Evolutionary conservation across 2,797 vertebrate genomes (phyloP), one percentile per base, ranked within the genome.

Genomic region (Amblyraja radiata): DNA sequence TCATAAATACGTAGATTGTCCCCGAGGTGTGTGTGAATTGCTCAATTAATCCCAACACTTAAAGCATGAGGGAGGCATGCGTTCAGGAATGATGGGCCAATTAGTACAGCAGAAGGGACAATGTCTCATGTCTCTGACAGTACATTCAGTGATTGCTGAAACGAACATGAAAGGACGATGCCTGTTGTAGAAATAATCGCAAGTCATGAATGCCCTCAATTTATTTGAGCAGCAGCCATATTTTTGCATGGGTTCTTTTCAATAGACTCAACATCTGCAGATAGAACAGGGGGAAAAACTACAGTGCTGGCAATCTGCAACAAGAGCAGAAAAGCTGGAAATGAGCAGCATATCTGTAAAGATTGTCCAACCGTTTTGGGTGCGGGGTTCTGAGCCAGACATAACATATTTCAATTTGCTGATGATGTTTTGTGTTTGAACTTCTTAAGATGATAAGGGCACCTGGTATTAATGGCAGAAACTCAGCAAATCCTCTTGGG

Each of bases 1-100:
- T 71, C 71, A 76, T 92, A 92, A 92, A 92, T 92, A 74, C 25
- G 14, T 28, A 76, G 73, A 74, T 76, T 76, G 71, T 92, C 73
- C 16, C 71, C 54, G 39, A 92, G 71, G 36, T 39, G 10, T 46
- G 46, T 74, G 39, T 46, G 71, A 92, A 68, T 28, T 71, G 16
- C 71, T 92, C 46, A 76, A 46, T 46, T 74, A 92, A 92, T 76
- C 71, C 90, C 46, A 28, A 74, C 28, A 18, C 73, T 54, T 54
- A 58, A 54, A 74, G 76, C 58, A 9, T 21, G 39, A 74, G 21
- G 73, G 71, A 92, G 39, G 28, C 6, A 46, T 74, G 71, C 46
- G 76, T 92, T 54, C 6, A 58, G 36, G 23, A 91, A 46, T 74
- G 36, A 46, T 54, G 25, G 13, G 14, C 1, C 36, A 76, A 54